Evolutionary conservation across 1,140 invertebrate species (phyloP).

Genomic region (Drosophila jambulina): DNA sequence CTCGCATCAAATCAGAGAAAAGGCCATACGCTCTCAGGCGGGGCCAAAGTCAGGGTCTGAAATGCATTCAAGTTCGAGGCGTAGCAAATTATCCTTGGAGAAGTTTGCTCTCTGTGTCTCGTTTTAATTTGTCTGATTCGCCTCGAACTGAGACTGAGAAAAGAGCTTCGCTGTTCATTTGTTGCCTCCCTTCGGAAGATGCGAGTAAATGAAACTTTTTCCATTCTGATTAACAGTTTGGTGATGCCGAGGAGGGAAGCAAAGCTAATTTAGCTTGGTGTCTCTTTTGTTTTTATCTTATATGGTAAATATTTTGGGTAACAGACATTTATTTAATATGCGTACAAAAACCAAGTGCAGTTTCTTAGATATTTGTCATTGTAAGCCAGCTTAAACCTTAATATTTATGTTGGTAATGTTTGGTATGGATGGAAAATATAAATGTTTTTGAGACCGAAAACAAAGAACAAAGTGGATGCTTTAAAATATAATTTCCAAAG

Average conservation of each 20-base stretch:
- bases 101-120: conserved; percentile 23
- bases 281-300: conserved; percentile 7
- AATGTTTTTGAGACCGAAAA: neutral
- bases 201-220: conserved; percentile 40
- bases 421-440: neutral
- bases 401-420: neutral
- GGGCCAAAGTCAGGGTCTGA: conserved; percentile 36
- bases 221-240: conserved; percentile 27
- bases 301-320: neutral
- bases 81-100: conserved; percentile 35
- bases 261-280: conserved; percentile 5
- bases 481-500: neutral
- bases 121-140: conserved; percentile 38
- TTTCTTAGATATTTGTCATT: neutral
- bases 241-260: too few relatives aligned
- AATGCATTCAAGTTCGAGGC: conserved; percentile 48
- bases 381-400: too few relatives aligned
- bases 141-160: neutral
- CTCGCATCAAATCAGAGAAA: conserved; percentile 59
- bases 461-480: neutral
- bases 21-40: conserved; percentile 4
- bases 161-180: conserved; percentile 19
- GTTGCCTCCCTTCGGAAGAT: conserved; percentile 1
- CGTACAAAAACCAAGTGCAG: neutral
- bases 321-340: neutral